Evolutionary conservation across 2,113 vertebrate species (phyloP).

Genomic region (Syrmaticus mikado): DNA sequence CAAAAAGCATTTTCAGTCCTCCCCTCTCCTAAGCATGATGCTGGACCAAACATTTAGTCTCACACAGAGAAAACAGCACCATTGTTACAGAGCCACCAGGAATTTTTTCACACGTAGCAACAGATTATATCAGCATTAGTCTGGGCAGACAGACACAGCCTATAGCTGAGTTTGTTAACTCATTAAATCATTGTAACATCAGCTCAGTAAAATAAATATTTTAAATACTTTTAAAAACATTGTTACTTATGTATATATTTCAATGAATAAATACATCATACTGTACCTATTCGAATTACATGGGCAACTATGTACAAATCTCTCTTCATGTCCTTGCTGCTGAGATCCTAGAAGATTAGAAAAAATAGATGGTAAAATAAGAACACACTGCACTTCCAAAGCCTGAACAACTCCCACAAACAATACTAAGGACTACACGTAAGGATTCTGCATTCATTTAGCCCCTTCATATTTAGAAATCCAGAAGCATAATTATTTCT

Average conservation of each 20-base stretch:
- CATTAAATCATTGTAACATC: background rate
- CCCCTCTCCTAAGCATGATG: background rate
- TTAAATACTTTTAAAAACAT: background rate
- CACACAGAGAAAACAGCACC: background rate
- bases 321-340: slow-evolving; percentile 97
- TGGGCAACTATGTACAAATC: slow-evolving; percentile 96
- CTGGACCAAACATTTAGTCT: background rate
- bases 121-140: background rate
- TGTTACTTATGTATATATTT: background rate
- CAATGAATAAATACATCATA: slow-evolving; percentile 21
- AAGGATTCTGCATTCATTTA: background rate
- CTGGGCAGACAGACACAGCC: background rate
- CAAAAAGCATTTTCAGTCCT: background rate
- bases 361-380: slow-evolving; percentile 6
- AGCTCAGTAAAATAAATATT: background rate
- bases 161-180: background rate
- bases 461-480: background rate
- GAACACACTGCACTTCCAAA: background rate
- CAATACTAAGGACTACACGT: background rate
- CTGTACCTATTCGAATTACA: slow-evolving; percentile 93
- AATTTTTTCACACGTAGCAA: background rate
- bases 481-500: background rate
- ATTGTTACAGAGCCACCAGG: background rate
- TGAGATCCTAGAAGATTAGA: slow-evolving; percentile 86
- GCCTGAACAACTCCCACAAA: background rate